Evolutionary conservation across 2,888 invertebrate species (phyloP).

Genomic region (Agapostemon virescens): DNA sequence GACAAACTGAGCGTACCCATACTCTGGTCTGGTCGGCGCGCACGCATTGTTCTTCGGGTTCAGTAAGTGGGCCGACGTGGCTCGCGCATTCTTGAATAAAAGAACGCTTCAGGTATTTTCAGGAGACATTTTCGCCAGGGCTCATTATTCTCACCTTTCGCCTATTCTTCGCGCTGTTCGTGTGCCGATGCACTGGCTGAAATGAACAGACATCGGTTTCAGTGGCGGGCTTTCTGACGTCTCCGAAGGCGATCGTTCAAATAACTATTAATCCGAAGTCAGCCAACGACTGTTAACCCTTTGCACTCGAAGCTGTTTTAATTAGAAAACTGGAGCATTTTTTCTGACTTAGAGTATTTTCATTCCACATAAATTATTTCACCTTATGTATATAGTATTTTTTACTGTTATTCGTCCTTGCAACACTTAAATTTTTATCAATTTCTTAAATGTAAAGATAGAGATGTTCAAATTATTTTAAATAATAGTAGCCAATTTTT

Average conservation of each 20-base stretch:
- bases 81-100: slow-evolving; percentile 23
- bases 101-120: slow-evolving; percentile 39
- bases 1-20: slow-evolving; percentile 26
- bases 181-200: neutral
- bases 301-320: neutral
- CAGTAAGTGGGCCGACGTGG: slow-evolving; percentile 31
- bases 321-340: neutral
- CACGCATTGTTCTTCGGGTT: slow-evolving; percentile 33
- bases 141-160: slow-evolving; percentile 30
- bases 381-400: too few species aligned
- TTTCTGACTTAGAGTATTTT: too few species aligned
- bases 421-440: too few species aligned
- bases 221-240: neutral
- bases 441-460: too few species aligned
- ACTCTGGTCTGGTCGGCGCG: slow-evolving; percentile 1
- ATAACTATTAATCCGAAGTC: neutral
- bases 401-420: too few species aligned
- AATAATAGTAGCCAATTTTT: too few species aligned
- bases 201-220: slow-evolving; percentile 3
- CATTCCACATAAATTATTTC: too few species aligned
- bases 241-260: neutral
- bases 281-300: neutral
- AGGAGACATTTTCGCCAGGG: slow-evolving; percentile 17
- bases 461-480: too few species aligned
- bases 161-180: slow-evolving; percentile 3